Base-by-base conservation (phyloP, 2,113 vertebrate genomes). In the Microtus ochrogaster region DNA sequence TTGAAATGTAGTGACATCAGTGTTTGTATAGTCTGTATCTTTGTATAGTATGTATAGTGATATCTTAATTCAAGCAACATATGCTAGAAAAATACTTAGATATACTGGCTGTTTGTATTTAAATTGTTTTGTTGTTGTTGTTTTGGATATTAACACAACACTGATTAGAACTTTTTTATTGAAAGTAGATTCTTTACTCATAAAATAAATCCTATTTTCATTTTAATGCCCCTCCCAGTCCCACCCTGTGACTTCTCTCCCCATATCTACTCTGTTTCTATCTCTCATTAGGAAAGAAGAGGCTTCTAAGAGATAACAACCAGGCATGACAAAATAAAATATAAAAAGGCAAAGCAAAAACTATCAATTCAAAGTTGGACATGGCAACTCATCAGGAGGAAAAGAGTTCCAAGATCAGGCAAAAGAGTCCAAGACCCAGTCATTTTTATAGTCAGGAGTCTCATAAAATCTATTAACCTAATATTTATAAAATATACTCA, bases 161-260 rank as follows among this genome's bases (percentile, higher is more conserved):
- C 6, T 86, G 52, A 82, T 44, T 30, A 16, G 11, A 65, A 76
- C 5, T 66, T 52, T 52, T 36, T 52, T 52, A 36, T 22, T 10
- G 19, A 52, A 81, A 55, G 12, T 81, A 55, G 49, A 79, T 21
- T 55, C 0, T 79, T 55, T 79, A n/a, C 30, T 79, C 49, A 81
- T n/a, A 55, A 4, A n/a, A 24, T n/a, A 81, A 55, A 81, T 44
- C 19, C 22, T 44, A 13, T 7, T 44, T 49, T 30, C 36, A 11
- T 19, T 81, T n/a, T n/a, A 10, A 11, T 19, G 1, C 22, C 4
- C 33, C 4, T 79, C 17, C 17, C 36, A 3, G 5, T 36, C 17
- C 17, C 17, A 21, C 2, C 9, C 11, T 17, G 16, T 10, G 2
- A 55, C 17, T 4, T 5, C 19, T n/a, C 22, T 77, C 12, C 7